Evolutionary conservation across 2,888 invertebrate genomes (phyloP), one percentile per base, ranked within the genome.

Genomic region (Bellardia bayeri): DNA sequence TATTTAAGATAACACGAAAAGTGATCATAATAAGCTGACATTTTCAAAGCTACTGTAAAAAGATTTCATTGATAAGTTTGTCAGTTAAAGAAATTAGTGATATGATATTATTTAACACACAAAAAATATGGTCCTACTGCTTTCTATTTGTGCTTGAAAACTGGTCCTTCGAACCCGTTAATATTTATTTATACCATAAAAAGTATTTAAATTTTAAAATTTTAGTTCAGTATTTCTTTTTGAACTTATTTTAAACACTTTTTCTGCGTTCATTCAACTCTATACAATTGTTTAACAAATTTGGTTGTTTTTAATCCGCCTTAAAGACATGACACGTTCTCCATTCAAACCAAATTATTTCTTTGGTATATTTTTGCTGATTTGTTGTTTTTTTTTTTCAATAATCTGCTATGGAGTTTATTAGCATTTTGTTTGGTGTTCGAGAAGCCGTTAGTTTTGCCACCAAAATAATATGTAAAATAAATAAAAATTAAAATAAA

Each of bases 401-500:
- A 30, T 23, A 13, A 71, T 51, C 37, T 23, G 9, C 16, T 40
- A 23, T 37, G 9, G n/a, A 54, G n/a, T 71, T 54, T 71, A 54
- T 71, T 56, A 56, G 56, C 23, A 71, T 54, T 71, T 66, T 23
- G 13, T 66, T 37, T 23, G 37, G 37, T 61, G 11, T 23, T n/a
- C 14, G 1, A 0, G 1, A 5, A 42, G 76, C 54, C 64, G 72
- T 72, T 81, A 45, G 63, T 45, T 72, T 45, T 64, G 54, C 71
- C 54, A 72, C 54, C 63, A 81, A 81, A 64, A 45, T 81, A 33
- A 64, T 54, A 72, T 54, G 14, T 56, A 71, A 51, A 71, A 64
- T 40, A 64, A 7, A 23, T 16, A 76, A 64, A 75, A 54, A 76
- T 40, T 64, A 54, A 40, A 75, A 76, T 64, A 14, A 54, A 61